A percentile compares a stretch with the other conserved stretches of the same genome.
phyloP scores from a whole-genome alignment of 2,113 vertebrate species.

The Daubentonia madagascariensis region DNA sequence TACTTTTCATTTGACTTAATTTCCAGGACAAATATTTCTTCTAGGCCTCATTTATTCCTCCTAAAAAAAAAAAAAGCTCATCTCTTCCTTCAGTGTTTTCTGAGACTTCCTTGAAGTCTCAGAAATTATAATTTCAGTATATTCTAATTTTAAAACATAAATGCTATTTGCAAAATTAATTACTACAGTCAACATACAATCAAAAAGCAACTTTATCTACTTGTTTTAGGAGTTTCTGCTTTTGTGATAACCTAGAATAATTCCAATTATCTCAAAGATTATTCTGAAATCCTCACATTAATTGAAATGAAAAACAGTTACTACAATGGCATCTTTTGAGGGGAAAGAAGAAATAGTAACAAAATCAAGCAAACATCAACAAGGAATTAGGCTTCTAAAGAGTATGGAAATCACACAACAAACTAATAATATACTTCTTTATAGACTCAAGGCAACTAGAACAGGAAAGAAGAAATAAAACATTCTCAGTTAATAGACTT shows the following conservation, averaged over 20 bases:
- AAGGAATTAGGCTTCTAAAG: neutral
- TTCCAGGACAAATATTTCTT: neutral
- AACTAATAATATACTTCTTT: neutral
- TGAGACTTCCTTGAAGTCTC: too few relatives aligned
- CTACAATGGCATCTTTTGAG: neutral
- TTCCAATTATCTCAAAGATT: neutral
- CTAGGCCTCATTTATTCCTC: neutral
- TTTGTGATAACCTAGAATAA: neutral
- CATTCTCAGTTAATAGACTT: neutral
- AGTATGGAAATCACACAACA: neutral
- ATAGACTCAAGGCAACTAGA: neutral
- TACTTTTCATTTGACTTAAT: constrained; percentile 15
- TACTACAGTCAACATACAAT: neutral
- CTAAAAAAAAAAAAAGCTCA: neutral
- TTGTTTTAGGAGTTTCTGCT: neutral
- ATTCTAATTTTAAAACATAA: neutral
- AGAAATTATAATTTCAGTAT: neutral
- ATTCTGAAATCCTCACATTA: neutral
- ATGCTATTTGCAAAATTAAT: neutral
- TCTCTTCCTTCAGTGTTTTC: neutral
- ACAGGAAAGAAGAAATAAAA: neutral
- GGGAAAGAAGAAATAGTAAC: neutral
- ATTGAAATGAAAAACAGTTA: neutral
- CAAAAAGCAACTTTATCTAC: neutral
- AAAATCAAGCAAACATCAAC: neutral